Evolutionary conservation across 2,888 invertebrate genomes (phyloP).

Genomic region (Lasioglossum villosulum): DNA sequence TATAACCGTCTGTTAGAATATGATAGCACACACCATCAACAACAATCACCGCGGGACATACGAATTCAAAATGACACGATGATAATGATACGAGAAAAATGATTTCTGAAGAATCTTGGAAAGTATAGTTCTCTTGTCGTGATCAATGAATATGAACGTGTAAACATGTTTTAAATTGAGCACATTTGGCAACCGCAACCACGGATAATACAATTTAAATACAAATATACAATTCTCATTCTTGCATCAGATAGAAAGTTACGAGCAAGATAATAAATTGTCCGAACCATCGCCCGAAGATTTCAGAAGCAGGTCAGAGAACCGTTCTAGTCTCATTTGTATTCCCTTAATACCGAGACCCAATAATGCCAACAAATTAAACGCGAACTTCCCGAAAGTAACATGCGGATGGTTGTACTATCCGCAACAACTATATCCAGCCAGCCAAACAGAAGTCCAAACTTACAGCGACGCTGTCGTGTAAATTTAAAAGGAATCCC

Average conservation of each 20-base stretch:
- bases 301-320: background rate
- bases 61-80: too few species aligned
- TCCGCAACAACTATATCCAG: conserved; percentile 19
- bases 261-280: background rate
- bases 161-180: background rate
- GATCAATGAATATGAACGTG: too few species aligned
- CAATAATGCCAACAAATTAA: conserved; percentile 25
- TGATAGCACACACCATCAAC: too few species aligned
- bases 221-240: background rate
- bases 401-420: background rate
- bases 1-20: too few species aligned
- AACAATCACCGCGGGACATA: too few species aligned
- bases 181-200: background rate
- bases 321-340: background rate
- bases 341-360: background rate
- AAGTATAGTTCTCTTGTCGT: background rate
- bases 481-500: conserved; percentile 45
- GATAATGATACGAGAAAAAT: background rate
- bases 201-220: background rate
- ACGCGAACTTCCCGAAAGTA: conserved; percentile 21
- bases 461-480: conserved; percentile 27
- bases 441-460: background rate
- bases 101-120: background rate
- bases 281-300: background rate
- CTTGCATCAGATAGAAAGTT: background rate